These are phyloP conservation scores for Ochropacha duplaris DNA, from an alignment of 2,888 invertebrate genomes.

Conservation along the genomic window DNA sequence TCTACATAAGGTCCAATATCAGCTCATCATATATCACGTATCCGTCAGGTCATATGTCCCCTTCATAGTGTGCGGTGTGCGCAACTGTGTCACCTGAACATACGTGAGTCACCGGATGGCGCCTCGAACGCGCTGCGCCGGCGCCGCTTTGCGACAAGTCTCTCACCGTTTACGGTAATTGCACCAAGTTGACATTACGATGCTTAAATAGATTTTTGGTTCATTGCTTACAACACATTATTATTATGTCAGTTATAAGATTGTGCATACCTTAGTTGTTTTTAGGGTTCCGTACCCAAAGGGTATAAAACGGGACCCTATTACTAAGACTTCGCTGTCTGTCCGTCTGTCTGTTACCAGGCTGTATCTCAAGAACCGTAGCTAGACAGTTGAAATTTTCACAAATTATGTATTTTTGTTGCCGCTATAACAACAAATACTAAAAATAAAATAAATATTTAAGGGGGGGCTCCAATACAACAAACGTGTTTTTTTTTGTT, in stretches of 20 bases:
- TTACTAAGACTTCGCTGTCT: too few species aligned
- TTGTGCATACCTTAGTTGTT: too few species aligned
- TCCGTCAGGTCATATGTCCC: not conserved
- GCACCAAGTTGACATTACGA: conserved; percentile 9
- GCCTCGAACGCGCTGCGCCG: conserved; percentile 10
- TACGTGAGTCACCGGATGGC: not conserved
- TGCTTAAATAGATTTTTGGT: conserved; percentile 2
- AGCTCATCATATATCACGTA: not conserved
- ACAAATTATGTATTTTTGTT: too few species aligned
- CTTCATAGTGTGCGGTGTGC: not conserved
- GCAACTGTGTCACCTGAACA: not conserved
- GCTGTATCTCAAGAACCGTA: too few species aligned
- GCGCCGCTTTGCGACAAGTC: conserved; percentile 34
- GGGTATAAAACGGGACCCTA: too few species aligned
- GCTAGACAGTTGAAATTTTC: too few species aligned
- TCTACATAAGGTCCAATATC: not conserved
- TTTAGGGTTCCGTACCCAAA: too few species aligned
- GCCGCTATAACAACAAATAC: too few species aligned
- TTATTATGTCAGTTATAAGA: not conserved
- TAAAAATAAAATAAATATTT: too few species aligned
- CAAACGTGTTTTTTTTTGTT: too few species aligned
- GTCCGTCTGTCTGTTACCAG: too few species aligned
- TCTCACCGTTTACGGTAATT: conserved; percentile 34
- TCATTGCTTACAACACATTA: not conserved
- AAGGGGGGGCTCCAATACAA: too few species aligned